Conservation (phyloP, 2,113 vertebrate species). For the Varanus salvator region DNA sequence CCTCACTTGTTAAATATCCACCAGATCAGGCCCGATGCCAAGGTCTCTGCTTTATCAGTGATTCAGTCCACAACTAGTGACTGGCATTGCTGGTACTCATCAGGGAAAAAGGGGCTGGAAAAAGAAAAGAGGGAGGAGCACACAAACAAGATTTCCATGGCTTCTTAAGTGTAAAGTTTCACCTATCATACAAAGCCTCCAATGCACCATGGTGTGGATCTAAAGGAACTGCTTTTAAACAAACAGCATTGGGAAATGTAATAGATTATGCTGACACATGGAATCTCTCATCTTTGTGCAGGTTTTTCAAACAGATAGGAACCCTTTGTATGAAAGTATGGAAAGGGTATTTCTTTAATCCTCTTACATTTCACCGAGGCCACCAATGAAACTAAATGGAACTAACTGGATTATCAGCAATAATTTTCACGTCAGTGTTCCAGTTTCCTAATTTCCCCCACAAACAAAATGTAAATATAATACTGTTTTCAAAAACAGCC, state of each 20-base stretch:
- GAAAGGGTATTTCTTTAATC: neutral
- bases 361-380: neutral
- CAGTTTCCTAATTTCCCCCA: neutral
- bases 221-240: conserved; percentile 12
- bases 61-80: neutral
- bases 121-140: neutral
- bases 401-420: neutral
- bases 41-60: neutral
- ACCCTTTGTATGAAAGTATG: neutral
- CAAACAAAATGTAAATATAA: neutral
- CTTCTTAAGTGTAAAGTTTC: conserved; percentile 7
- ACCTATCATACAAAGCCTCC: neutral
- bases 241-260: neutral
- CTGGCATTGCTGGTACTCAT: neutral
- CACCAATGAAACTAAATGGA: neutral
- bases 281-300: neutral
- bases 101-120: neutral
- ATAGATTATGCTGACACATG: neutral
- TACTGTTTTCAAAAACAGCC: neutral
- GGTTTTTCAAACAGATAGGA: neutral
- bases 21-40: neutral
- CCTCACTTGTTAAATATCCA: neutral
- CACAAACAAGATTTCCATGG: neutral
- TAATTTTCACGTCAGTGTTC: neutral
- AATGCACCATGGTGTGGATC: neutral